Evolutionary conservation across 2,797 vertebrate species (phyloP), one percentile per base, ranked within the genome.

Genomic region (Ispidina lecontei): DNA sequence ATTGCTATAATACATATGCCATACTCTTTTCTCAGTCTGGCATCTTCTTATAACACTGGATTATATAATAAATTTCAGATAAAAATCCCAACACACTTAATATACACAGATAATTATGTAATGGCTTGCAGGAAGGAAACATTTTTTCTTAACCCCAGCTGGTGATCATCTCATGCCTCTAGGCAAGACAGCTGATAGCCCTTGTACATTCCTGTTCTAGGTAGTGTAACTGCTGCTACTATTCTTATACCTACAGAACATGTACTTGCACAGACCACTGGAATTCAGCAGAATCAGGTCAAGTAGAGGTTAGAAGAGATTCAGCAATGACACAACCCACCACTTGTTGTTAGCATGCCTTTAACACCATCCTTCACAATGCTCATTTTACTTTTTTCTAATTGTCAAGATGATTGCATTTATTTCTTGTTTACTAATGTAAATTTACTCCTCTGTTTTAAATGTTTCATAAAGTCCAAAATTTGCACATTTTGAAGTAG

Each of bases 151-250:
- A 86, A 77, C 75, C 84, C 51, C 84, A 83, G 74, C 84, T 89
- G 86, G 51, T 14, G 21, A 87, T 41, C 83, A 64, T 77, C 72
- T 83, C 49, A n/a, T 90, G 83, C 83, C 90, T 64, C 37, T 10
- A 80, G 90, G 93, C 88, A 80, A 91, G 86, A 93, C 88, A 92
- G 75, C 72, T 93, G 91, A 92, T 62, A 94, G 91, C 54, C 65
- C 77, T 84, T 43, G 74, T 51, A 91, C 65, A 67, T 84, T 95
- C 94, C 73, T 93, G 60, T 85, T 81, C 67, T 65, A 92, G 83
- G 91, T 55, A 54, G 64, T 29, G 20, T 79, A 93, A 86, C 87
- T 84, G 78, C 64, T 95, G 87, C 77, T 94, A 11, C 93, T 96
- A 78, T 87, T 92, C 94, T 89, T 93, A 76, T 22, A 91, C 56